A percentile compares a stretch with the other conserved stretches of the same genome.
Evolutionary conservation across 2,797 vertebrate genomes (phyloP).

Genomic region (Coregonus sp.): DNA sequence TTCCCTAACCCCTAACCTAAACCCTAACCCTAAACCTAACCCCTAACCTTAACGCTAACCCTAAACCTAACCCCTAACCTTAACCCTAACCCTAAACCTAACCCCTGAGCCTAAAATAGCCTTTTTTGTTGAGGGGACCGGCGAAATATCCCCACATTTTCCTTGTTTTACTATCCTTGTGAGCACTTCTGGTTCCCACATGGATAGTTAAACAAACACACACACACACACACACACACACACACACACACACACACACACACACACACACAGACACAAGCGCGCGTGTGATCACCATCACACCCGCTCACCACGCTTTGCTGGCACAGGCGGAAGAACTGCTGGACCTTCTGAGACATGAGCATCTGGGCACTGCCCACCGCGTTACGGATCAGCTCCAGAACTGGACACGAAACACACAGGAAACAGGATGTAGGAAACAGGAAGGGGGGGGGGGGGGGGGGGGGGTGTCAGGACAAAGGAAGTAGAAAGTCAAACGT

Average conservation of each 20-base stretch:
- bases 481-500: background rate
- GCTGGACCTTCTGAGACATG: conserved; percentile 98
- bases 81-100: too few relatives aligned
- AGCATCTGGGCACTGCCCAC: conserved; percentile 97
- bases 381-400: conserved; percentile 94
- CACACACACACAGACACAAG: conserved; percentile 2
- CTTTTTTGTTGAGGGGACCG: too few relatives aligned
- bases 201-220: background rate
- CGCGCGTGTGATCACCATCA: background rate
- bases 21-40: too few relatives aligned
- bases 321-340: conserved; percentile 98
- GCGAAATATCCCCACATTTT: too few relatives aligned
- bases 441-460: too few relatives aligned
- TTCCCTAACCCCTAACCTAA: too few relatives aligned
- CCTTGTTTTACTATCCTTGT: too few relatives aligned
- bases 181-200: too few relatives aligned
- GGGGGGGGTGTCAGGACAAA: background rate
- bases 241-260: background rate
- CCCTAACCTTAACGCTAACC: too few relatives aligned
- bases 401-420: conserved; percentile 70
- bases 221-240: background rate
- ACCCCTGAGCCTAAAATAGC: too few relatives aligned
- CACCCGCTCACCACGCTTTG: conserved; percentile 92
- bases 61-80: too few relatives aligned
- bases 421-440: background rate